Base-by-base conservation (phyloP, 1,140 invertebrate genomes). In the Platyscapa corneri region DNA sequence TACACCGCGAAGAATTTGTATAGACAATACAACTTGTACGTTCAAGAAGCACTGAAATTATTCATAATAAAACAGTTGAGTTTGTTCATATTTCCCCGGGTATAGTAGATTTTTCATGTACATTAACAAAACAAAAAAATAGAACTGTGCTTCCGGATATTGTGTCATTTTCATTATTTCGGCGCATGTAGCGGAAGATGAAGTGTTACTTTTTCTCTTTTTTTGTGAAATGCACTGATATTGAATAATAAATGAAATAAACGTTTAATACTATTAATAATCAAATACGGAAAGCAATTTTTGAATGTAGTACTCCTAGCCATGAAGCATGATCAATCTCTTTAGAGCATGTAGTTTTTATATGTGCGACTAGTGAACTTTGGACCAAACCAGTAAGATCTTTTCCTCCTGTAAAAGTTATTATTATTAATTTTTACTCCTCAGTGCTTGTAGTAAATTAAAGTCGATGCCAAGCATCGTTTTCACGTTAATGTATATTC, bases 11-110 rank as follows among this genome's bases (percentile, higher is more conserved):
- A 56, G 30, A 84, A 79, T 89, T 88, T 88, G 87, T 88, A 88
- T 87, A 88, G 90, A 91, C 90, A 91, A 90, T 91, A 92, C 88
- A 88, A 84, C 88, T 88, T 90, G 82, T 90, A 89, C 82, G 89
- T 85, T 82, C 85, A 32, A 79, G 70, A 85, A 89, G 56, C 65
- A 88, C 80, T 86, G 37, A 64, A 86, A 80, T 84, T 80, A 82
- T 80, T 83, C 37, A 49, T 75, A 78, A 78, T 78, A 70, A 75
- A 32, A 56, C 2, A 84, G 49, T 79, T 84, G 16, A 84, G 64
- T 84, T 84, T 49, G 53, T 30, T 84, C 64, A n/a, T 74, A 84
- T 84, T 56, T 70, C 32, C 53, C 30, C 83, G 56, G 37, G 37
- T 74, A 72, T 74, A 72, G n/a, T 79, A 84, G 49, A 84, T 84